Conservation (phyloP, 30 jellyfish, hydroid and myxozoan species). For the Catostylus mosaicus region DNA sequence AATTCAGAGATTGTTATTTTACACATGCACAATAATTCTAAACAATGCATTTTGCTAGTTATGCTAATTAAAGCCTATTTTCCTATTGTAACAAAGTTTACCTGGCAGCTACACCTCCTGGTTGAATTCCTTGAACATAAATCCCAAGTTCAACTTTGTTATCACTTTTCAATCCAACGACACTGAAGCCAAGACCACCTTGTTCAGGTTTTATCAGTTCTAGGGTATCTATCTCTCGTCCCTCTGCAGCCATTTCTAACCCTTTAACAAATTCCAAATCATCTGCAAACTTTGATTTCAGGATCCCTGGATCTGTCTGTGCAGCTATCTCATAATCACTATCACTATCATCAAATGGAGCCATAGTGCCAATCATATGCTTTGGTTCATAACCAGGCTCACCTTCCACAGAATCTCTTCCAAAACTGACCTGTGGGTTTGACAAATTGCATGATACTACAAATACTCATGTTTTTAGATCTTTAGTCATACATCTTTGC, state of each 20-base stretch:
- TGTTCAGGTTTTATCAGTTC: slow-evolving; percentile 76
- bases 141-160: slow-evolving; percentile 93
- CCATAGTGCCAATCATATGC: neutral
- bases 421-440: slow-evolving; percentile 48
- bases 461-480: no score
- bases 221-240: slow-evolving; percentile 84
- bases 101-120: slow-evolving; percentile 98
- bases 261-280: slow-evolving; percentile 77
- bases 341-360: neutral
- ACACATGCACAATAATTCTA: no score
- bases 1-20: no score
- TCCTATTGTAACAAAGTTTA: slow-evolving; percentile 1
- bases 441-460: no score
- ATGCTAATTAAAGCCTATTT: neutral
- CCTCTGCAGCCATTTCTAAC: slow-evolving; percentile 75
- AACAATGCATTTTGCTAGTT: no score
- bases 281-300: slow-evolving; percentile 67
- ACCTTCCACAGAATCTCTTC: slow-evolving; percentile 50
- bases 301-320: slow-evolving; percentile 67
- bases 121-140: slow-evolving; percentile 90
- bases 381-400: neutral
- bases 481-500: no score
- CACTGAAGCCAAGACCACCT: slow-evolving; percentile 98
- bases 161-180: slow-evolving; percentile 93
- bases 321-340: slow-evolving; percentile 15